phyloP scores from a whole-genome alignment of 2,888 invertebrate genomes.

The Zhengitettix transpicula region DNA sequence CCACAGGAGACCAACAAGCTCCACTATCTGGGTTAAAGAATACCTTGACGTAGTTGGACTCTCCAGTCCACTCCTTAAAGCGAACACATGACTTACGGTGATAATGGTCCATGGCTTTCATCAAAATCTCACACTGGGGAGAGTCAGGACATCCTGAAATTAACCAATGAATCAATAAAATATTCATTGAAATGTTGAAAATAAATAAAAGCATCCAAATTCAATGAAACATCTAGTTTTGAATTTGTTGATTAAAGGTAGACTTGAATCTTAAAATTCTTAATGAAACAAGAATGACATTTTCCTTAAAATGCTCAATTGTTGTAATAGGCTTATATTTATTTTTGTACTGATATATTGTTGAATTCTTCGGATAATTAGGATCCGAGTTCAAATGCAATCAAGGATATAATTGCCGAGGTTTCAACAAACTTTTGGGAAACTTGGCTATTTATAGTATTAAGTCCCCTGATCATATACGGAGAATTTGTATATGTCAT shows the following conservation, averaged over 20 bases:
- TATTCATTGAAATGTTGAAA: background rate
- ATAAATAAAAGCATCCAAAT: background rate
- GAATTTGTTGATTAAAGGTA: background rate
- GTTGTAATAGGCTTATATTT: too few species aligned
- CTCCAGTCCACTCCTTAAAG: constrained; percentile 22
- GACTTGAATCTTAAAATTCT: background rate
- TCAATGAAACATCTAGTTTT: background rate
- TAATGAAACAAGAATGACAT: too few species aligned
- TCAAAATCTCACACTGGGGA: constrained; percentile 18
- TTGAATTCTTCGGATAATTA: too few species aligned
- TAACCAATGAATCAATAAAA: background rate
- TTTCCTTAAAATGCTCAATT: too few species aligned
- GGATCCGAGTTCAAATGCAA: too few species aligned
- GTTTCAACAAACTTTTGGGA: too few species aligned
- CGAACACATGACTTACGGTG: constrained; percentile 22
- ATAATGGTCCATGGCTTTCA: constrained; percentile 19
- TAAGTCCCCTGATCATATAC: too few species aligned
- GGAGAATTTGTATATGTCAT: too few species aligned
- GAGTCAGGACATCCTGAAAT: constrained; percentile 18
- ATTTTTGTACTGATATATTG: too few species aligned
- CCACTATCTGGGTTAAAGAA: constrained; percentile 20
- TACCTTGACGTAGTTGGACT: constrained; percentile 21
- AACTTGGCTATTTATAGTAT: too few species aligned
- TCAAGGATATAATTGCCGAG: too few species aligned
- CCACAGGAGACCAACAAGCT: constrained; percentile 21